Evolutionary conservation across 2,797 vertebrate genomes (phyloP).

Genomic region (Aratinga solstitialis): DNA sequence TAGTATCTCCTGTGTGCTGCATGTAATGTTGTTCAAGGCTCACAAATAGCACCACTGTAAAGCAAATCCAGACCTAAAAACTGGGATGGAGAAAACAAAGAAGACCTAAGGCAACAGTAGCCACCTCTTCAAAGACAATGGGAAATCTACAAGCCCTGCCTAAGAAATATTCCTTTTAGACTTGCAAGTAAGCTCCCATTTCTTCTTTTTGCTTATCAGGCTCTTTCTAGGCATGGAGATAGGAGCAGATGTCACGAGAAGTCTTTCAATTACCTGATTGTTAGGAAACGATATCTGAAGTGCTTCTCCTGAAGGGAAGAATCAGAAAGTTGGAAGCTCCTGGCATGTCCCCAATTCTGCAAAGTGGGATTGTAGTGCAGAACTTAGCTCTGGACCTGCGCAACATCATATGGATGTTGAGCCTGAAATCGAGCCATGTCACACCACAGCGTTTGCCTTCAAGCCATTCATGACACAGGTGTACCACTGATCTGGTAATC

Average conservation of each 20-base stretch:
- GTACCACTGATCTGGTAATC: rapidly evolving
- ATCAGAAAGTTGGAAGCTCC: neutral
- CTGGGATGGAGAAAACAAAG: neutral
- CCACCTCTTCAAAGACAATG: neutral
- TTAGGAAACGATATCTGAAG: neutral
- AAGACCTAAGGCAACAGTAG: neutral
- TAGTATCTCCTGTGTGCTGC: neutral
- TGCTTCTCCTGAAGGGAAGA: neutral
- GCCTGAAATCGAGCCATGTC: rapidly evolving
- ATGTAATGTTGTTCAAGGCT: constrained; percentile 11
- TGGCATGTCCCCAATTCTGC: neutral
- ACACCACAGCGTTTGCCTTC: neutral
- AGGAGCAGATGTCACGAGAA: neutral
- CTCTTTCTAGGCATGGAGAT: neutral
- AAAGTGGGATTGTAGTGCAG: neutral
- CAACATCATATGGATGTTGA: rapidly evolving
- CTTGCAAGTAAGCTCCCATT: neutral
- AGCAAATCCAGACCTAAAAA: constrained; percentile 13
- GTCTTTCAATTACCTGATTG: neutral
- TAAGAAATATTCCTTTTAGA: neutral
- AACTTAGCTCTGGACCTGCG: rapidly evolving
- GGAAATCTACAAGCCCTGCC: neutral
- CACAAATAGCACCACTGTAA: neutral
- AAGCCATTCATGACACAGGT: rapidly evolving
- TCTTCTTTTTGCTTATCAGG: neutral